phyloP scores from a whole-genome alignment of 2,113 vertebrate species.

The Noturus placidus region DNA sequence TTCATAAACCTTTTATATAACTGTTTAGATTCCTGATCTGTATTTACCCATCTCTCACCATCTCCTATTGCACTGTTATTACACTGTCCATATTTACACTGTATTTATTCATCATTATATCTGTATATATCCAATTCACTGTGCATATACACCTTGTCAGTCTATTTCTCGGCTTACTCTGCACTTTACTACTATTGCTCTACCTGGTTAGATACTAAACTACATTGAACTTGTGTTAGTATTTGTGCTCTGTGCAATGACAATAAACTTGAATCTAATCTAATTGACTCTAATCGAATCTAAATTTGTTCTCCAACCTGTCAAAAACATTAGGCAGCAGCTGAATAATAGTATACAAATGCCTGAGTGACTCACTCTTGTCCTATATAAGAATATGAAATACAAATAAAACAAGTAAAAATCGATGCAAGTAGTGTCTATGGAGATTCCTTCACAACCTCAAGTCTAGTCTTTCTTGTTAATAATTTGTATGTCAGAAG shows the following conservation, averaged over 20 bases:
- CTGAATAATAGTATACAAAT: not conserved
- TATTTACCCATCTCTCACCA: not conserved
- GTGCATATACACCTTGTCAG: not conserved
- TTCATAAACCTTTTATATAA: too few species aligned
- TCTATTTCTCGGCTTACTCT: not conserved
- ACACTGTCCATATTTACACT: not conserved
- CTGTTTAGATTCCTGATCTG: too few species aligned
- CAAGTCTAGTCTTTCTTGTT: too few species aligned
- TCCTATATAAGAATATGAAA: not conserved
- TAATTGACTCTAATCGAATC: not conserved
- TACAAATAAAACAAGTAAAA: not conserved
- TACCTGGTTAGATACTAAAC: not conserved
- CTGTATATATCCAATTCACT: not conserved
- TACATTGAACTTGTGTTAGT: not conserved
- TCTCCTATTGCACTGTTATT: not conserved
- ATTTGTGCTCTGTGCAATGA: not conserved
- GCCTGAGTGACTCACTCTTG: not conserved
- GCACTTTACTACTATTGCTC: not conserved
- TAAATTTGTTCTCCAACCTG: not conserved
- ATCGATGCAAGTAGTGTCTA: not conserved
- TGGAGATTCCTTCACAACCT: not conserved
- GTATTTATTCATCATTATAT: not conserved
- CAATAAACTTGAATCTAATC: not conserved
- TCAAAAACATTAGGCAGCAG: not conserved
- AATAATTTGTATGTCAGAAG: too few species aligned